Evolutionary conservation across 2,113 vertebrate genomes (phyloP).

Genomic region (Chlorocebus sabaeus): DNA sequence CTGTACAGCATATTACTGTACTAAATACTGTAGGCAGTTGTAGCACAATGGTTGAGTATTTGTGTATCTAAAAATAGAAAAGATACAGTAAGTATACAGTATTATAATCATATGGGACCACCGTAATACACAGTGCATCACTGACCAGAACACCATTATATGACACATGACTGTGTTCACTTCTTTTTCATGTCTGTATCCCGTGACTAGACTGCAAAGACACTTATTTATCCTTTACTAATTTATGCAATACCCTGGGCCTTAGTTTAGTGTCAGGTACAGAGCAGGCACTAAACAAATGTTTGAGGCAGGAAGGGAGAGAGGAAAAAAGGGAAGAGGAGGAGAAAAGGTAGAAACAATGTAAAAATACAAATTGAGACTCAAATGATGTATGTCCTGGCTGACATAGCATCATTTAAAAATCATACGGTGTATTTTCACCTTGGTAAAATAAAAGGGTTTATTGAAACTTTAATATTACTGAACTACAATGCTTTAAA

Average conservation of each 20-base stretch:
- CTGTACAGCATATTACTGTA: background rate
- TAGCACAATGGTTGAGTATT: background rate
- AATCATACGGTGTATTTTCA: background rate
- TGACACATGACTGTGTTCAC: background rate
- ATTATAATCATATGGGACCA: background rate
- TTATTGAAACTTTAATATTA: background rate
- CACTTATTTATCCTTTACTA: background rate
- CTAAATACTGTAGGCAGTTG: background rate
- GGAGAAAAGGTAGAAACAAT: background rate
- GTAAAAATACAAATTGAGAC: background rate
- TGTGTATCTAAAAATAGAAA: background rate
- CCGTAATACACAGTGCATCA: background rate
- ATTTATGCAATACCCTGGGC: background rate
- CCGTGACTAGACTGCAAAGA: background rate
- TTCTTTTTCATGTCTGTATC: background rate
- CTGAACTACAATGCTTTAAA: background rate
- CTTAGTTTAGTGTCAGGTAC: background rate
- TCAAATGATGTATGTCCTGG: background rate
- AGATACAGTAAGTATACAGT: background rate
- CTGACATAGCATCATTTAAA: background rate
- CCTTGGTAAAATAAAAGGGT: background rate
- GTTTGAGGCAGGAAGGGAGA: background rate
- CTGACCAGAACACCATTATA: background rate
- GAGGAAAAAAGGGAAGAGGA: background rate
- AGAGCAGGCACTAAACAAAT: background rate